Conservation (phyloP, 2,113 vertebrate genomes). For the Chascanopsetta lugubris region DNA sequence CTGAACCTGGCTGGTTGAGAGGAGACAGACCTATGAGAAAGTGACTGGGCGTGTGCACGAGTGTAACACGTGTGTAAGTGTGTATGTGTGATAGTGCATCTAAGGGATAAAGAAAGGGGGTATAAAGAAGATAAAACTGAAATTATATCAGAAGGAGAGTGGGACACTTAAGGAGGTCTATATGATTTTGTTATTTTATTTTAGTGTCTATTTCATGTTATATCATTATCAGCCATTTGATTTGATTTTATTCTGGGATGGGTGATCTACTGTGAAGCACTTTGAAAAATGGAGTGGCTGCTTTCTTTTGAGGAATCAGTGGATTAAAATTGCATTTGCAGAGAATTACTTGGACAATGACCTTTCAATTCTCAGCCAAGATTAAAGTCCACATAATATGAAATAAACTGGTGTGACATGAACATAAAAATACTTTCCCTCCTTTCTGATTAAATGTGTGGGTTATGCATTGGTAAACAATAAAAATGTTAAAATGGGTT, state of each 20-base stretch:
- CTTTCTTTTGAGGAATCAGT: neutral
- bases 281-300: neutral
- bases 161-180: neutral
- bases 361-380: no score
- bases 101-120: neutral
- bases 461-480: no score
- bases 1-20: constrained; percentile 61
- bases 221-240: no score
- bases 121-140: neutral
- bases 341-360: no score
- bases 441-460: no score
- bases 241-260: no score
- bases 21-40: constrained; percentile 43
- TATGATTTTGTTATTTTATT: no score
- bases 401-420: no score
- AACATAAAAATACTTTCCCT: no score
- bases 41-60: constrained; percentile 6
- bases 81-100: neutral
- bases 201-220: no score
- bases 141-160: neutral
- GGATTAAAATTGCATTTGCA: neutral
- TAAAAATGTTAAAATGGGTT: no score
- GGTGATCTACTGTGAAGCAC: neutral
- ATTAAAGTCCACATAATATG: no score
- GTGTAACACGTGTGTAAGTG: neutral